Conservation (phyloP, 2,113 vertebrate species). For the Rattus rattus region DNA sequence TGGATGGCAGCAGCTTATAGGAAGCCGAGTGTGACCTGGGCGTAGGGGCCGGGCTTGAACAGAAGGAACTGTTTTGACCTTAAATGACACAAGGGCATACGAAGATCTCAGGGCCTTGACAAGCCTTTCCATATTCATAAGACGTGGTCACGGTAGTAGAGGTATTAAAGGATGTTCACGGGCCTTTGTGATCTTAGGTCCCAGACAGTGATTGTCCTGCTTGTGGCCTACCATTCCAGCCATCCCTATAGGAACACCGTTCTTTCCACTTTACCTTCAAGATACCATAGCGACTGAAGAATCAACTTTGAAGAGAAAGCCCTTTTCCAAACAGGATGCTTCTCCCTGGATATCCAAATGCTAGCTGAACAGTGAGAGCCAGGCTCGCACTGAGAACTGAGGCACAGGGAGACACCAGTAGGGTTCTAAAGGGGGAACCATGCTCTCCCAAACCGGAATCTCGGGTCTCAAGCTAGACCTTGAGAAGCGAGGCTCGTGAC, state of each 20-base stretch:
- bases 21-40: not conserved
- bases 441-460: not conserved
- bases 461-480: not conserved
- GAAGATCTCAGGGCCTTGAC: slow-evolving; percentile 11
- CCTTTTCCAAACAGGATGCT: slow-evolving; percentile 12
- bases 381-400: not conserved
- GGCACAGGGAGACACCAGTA: not conserved
- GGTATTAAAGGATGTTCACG: not conserved
- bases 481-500: not conserved
- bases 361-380: not conserved
- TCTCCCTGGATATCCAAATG: not conserved
- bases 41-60: not conserved
- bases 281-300: not conserved
- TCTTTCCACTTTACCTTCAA: not conserved
- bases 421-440: not conserved
- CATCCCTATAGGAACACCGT: not conserved
- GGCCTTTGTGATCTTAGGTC: not conserved
- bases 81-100: not conserved
- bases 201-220: not conserved
- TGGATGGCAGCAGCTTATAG: not conserved
- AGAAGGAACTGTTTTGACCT: not conserved
- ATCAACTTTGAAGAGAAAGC: not conserved
- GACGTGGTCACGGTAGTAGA: slow-evolving; percentile 2
- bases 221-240: slow-evolving; percentile 9
- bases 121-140: not conserved